Evolutionary conservation across 2,888 invertebrate species (phyloP).

Genomic region (Ashinkailepas kermadecensis): DNA sequence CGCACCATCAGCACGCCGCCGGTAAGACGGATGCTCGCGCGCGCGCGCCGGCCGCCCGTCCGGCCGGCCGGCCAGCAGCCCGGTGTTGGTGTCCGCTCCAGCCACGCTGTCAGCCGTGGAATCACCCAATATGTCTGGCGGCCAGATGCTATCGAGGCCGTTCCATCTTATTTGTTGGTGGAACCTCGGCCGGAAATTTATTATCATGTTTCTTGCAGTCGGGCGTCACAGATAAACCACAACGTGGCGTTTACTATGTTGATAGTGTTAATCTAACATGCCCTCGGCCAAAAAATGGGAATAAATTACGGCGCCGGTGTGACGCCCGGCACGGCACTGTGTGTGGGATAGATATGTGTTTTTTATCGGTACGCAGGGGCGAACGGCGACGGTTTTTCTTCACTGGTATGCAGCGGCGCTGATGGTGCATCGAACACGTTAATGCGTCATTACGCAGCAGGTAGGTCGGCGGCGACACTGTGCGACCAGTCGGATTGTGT

Average conservation of each 20-base stretch:
- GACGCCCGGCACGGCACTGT: background rate
- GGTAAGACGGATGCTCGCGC: background rate
- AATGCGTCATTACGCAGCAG: background rate
- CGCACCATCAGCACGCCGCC: background rate
- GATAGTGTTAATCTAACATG: slow-evolving; percentile 23
- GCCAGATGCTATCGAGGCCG: slow-evolving; percentile 13
- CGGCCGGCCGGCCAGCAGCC: background rate
- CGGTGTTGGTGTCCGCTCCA: background rate
- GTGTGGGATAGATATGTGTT: background rate
- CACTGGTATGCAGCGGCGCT: background rate
- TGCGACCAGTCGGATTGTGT: no score
- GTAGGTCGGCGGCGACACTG: background rate
- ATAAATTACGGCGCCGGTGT: background rate
- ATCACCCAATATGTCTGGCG: slow-evolving; percentile 20
- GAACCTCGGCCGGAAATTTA: slow-evolving; percentile 11
- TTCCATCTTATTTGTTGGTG: slow-evolving; percentile 22
- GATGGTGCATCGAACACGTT: background rate
- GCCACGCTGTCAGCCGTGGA: slow-evolving; percentile 10
- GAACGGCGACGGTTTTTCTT: background rate
- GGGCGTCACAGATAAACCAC: slow-evolving; percentile 20
- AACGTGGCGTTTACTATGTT: slow-evolving; percentile 16
- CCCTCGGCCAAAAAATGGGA: slow-evolving; percentile 19
- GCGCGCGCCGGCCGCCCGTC: background rate
- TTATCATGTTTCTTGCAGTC: slow-evolving; percentile 8
- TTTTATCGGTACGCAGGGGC: background rate